Evolutionary conservation across 2,888 invertebrate species (phyloP).

Genomic region (Catotricha subobsoleta): DNA sequence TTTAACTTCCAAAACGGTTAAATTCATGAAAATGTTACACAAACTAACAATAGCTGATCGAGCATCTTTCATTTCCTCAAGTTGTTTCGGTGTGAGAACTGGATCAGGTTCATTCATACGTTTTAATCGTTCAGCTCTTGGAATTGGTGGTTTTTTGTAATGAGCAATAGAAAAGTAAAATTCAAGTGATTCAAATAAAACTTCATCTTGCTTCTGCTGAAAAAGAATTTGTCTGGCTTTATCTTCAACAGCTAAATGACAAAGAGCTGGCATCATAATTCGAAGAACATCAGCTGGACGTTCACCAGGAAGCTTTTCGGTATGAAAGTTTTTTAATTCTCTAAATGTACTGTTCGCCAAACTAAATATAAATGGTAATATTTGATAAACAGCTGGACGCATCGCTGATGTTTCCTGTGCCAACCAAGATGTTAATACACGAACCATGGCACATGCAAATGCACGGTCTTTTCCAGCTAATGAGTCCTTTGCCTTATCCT

Average conservation of each 20-base stretch:
- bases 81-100: slow-evolving; percentile 49
- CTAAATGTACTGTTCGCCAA: slow-evolving; percentile 69
- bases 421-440: slow-evolving; percentile 75
- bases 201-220: slow-evolving; percentile 59
- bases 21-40: slow-evolving; percentile 84
- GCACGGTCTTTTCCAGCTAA: slow-evolving; percentile 50
- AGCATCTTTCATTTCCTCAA: slow-evolving; percentile 71
- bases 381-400: slow-evolving; percentile 61
- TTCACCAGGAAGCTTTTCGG: slow-evolving; percentile 43
- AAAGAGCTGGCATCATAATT: slow-evolving; percentile 71
- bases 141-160: slow-evolving; percentile 64
- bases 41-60: slow-evolving; percentile 70
- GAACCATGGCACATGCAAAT: slow-evolving; percentile 67
- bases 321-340: slow-evolving; percentile 45
- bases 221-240: slow-evolving; percentile 64
- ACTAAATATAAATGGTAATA: slow-evolving; percentile 65
- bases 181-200: slow-evolving; percentile 57
- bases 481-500: slow-evolving; percentile 53
- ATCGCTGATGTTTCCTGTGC: slow-evolving; percentile 80
- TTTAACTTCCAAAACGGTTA: slow-evolving; percentile 73
- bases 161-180: slow-evolving; percentile 78
- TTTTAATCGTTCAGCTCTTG: slow-evolving; percentile 61
- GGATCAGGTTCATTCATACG: slow-evolving; percentile 57
- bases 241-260: slow-evolving; percentile 83
- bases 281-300: slow-evolving; percentile 52